phyloP scores from a whole-genome alignment of 2,888 invertebrate genomes.

The Protophormia terraenovae region DNA sequence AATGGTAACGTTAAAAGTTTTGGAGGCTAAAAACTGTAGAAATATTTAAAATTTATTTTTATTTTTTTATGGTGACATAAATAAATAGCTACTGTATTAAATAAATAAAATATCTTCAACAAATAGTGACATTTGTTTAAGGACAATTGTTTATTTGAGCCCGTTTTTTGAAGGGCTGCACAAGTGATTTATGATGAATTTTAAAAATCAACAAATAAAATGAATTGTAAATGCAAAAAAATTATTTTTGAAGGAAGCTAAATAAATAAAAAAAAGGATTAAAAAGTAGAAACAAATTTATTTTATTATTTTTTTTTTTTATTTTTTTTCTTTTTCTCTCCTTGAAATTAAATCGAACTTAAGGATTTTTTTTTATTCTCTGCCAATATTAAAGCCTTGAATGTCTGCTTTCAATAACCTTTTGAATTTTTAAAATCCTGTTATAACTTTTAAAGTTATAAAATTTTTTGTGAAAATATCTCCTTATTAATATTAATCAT shows the following conservation, averaged over 20 bases:
- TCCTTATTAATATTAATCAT: not conserved
- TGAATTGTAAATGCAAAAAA: not conserved
- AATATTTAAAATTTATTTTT: slow-evolving; percentile 26
- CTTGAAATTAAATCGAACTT: too few relatives aligned
- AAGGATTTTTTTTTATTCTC: too few relatives aligned
- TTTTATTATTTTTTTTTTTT: too few relatives aligned
- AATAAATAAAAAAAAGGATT: too few relatives aligned
- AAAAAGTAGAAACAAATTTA: too few relatives aligned
- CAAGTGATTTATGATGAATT: slow-evolving; percentile 10
- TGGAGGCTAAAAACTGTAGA: not conserved
- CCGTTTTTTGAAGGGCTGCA: not conserved
- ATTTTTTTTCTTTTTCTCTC: too few relatives aligned
- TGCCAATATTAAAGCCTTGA: too few relatives aligned
- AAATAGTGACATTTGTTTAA: not conserved
- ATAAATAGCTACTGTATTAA: too few relatives aligned
- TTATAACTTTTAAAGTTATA: not conserved
- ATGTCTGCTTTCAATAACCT: not conserved
- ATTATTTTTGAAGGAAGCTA: too few relatives aligned
- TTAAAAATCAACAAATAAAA: slow-evolving; percentile 1
- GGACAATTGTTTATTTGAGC: not conserved
- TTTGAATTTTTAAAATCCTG: not conserved
- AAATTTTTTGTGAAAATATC: too few relatives aligned
- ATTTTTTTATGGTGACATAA: too few relatives aligned
- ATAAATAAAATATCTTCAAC: not conserved
- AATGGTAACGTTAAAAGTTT: not conserved